These are phyloP conservation scores for Pachypeltis micranthus DNA, from an alignment of 1,140 invertebrate genomes.

Conservation along the genomic window DNA sequence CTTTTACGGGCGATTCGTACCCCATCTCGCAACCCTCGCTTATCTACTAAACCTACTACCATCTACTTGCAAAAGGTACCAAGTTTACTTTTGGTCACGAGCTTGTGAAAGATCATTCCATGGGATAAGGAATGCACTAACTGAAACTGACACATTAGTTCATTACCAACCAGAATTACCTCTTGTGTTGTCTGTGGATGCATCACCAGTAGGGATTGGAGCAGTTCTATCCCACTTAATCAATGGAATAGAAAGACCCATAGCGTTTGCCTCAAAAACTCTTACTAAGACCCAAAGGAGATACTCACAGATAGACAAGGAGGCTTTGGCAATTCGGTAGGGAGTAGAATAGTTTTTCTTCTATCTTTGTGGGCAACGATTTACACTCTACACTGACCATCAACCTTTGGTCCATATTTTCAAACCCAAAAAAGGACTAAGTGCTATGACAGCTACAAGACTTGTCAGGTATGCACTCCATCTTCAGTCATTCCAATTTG, in stretches of 20 bases:
- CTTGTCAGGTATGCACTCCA: not conserved
- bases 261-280: conserved; percentile 33
- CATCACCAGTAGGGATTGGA: too few species aligned
- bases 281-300: conserved; percentile 32
- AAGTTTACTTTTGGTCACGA: too few species aligned
- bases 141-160: too few species aligned
- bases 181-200: too few species aligned
- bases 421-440: conserved; percentile 14
- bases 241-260: conserved; percentile 19
- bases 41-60: too few species aligned
- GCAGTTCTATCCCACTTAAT: too few species aligned
- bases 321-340: conserved; percentile 38
- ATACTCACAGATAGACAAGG: conserved; percentile 39
- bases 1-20: too few species aligned
- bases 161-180: too few species aligned
- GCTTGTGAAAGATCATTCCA: too few species aligned
- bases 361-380: conserved; percentile 36
- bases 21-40: too few species aligned
- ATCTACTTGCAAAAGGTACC: too few species aligned
- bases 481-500: not conserved
- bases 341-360: conserved; percentile 34
- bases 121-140: too few species aligned
- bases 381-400: conserved; percentile 39
- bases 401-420: conserved; percentile 36
- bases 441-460: not conserved